A percentile compares a stretch with the other conserved stretches of the same genome.
Conservation (phyloP, 2,797 vertebrate species). For the Oreochromis mossambicus region DNA sequence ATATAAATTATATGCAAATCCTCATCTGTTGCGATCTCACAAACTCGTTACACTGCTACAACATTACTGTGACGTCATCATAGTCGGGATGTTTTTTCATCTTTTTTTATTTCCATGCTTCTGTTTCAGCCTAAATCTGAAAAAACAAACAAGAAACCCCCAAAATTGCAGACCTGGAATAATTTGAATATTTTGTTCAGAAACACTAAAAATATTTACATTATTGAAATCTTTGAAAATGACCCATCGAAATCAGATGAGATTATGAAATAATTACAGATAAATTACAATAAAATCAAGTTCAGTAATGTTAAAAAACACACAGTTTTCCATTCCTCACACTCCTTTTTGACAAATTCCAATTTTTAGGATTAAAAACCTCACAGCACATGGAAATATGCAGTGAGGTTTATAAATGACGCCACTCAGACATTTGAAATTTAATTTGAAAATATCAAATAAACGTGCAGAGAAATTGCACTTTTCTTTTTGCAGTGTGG, state of each 20-base stretch:
- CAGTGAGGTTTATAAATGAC: not conserved
- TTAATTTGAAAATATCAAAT: not conserved
- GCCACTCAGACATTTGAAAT: not conserved
- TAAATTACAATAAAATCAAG: too few species aligned
- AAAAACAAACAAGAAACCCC: not conserved
- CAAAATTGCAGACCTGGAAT: not conserved
- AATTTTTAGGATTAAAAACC: not conserved
- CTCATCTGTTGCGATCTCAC: not conserved
- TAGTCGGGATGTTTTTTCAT: not conserved
- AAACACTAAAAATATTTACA: not conserved
- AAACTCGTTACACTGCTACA: not conserved
- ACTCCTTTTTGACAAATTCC: not conserved
- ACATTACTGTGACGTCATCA: not conserved
- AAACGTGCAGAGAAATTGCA: not conserved
- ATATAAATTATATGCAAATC: not conserved
- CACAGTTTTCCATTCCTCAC: not conserved
- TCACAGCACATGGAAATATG: not conserved
- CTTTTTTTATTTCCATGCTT: not conserved
- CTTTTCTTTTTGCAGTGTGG: not conserved
- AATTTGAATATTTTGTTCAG: not conserved
- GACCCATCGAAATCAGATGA: too few species aligned
- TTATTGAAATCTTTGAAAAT: not conserved
- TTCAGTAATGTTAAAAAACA: not conserved
- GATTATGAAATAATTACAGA: too few species aligned
- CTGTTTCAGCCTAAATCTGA: not conserved